Base-by-base conservation (phyloP, 2,888 invertebrate genomes). In the Calameuta filiformis region DNA sequence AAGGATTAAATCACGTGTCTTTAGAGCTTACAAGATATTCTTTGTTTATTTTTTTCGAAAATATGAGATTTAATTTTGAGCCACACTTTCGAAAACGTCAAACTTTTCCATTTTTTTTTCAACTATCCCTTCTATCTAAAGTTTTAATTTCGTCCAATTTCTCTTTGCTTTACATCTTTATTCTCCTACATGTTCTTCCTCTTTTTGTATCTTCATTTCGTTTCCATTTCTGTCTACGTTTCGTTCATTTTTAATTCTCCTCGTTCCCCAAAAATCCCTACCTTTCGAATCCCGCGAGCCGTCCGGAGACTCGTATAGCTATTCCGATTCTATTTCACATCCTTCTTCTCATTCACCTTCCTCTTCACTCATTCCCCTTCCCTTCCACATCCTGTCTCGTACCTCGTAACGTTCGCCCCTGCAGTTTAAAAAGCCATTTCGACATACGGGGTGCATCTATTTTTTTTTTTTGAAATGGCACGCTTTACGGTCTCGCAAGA, bases 401-500 rank as follows among this genome's bases (percentile, higher is more conserved):
- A 79, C 83, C 79, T 79, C 79, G 83, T 82, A 83, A 85, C 85
- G 83, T 85, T 82, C 85, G 79, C 68, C 80, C 75, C 69, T 82
- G 83, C 85, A 88, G 86, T 89, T 90, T 90, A 89, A 89, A 89
- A 89, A 87, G 88, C 88, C 85, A 89, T 90, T 88, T 83, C 83
- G 82, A 83, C 79, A 81, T 79, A 81, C 80, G 83, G 89, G 89
- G 89, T 89, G 89, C 88, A 89, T 90, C 87, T 89, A 87, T 85
- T 89, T 35, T 31, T 31, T 31, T 11, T 34, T 87, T 87, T 85
- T 83, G 84, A 84, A 85, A 40, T 40, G 6, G 40, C 4, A 15
- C 40, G 40, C 40, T 40, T 15, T 40, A 40, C 40, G 6, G 4
- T 15, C 40, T 15, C 6, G 15, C 40, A 15, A 40, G 6, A 40